Conservation (phyloP, 2,888 invertebrate genomes). For the Drosophila falleni region DNA sequence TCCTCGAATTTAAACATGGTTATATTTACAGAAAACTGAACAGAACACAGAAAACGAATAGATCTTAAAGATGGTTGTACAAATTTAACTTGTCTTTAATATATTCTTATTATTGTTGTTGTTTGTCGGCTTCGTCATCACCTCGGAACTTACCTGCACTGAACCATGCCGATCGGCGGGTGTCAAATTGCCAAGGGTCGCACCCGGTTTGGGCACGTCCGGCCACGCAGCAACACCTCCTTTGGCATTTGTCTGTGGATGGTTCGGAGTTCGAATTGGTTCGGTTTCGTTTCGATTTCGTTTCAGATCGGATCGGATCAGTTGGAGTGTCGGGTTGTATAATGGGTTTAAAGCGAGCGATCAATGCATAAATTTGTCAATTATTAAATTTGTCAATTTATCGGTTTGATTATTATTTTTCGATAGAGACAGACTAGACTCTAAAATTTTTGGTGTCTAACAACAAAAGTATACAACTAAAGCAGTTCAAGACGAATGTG, state of each 20-base stretch:
- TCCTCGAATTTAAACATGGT: constrained; percentile 17
- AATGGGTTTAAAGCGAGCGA: constrained; percentile 41
- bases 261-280: constrained; percentile 40
- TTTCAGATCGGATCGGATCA: constrained; percentile 31
- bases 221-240: constrained; percentile 93
- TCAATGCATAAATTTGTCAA: constrained; percentile 61
- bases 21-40: constrained; percentile 46
- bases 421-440: constrained; percentile 45
- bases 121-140: constrained; percentile 27
- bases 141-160: constrained; percentile 91
- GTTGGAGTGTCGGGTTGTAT: constrained; percentile 44
- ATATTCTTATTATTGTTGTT: background rate
- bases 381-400: constrained; percentile 48
- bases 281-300: constrained; percentile 22
- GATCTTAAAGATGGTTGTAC: constrained; percentile 24
- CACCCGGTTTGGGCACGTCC: constrained; percentile 93
- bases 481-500: constrained; percentile 43
- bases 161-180: constrained; percentile 98
- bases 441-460: constrained; percentile 46
- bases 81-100: constrained; percentile 9
- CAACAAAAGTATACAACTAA: constrained; percentile 45
- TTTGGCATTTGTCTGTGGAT: constrained; percentile 87
- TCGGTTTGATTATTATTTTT: constrained; percentile 23
- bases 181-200: constrained; percentile 93
- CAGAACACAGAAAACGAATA: constrained; percentile 32